Evolutionary conservation across 2,888 invertebrate species (phyloP).

Genomic region (Andrena camellia): DNA sequence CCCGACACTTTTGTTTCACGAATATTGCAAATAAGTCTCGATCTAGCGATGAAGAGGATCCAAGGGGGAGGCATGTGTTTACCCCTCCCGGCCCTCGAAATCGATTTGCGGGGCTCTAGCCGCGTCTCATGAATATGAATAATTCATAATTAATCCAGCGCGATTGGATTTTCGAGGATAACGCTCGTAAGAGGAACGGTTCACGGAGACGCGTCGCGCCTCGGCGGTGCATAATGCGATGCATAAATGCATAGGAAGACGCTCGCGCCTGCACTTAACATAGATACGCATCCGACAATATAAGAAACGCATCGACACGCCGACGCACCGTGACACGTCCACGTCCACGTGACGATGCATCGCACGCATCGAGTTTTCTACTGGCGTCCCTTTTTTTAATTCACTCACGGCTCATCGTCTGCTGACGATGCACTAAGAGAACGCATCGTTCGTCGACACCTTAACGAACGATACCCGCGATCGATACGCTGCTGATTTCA

Average conservation of each 20-base stretch:
- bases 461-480: conserved; percentile 28
- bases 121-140: conserved; percentile 52
- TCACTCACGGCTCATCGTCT: conserved; percentile 19
- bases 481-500: conserved; percentile 17
- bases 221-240: conserved; percentile 76
- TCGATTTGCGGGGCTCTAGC: conserved; percentile 7
- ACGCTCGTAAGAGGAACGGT: conserved; percentile 42
- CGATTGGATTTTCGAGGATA: conserved; percentile 39
- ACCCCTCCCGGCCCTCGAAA: neutral
- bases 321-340: conserved; percentile 66
- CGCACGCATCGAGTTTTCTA: conserved; percentile 48
- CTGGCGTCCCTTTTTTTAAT: conserved; percentile 46
- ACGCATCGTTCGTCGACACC: conserved; percentile 28
- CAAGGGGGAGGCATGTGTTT: conserved; percentile 6
- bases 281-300: conserved; percentile 81
- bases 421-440: conserved; percentile 10
- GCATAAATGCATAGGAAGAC: conserved; percentile 79
- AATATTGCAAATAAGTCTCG: conserved; percentile 6
- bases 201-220: conserved; percentile 48
- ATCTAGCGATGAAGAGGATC: conserved; percentile 19
- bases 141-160: conserved; percentile 53
- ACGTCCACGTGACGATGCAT: conserved; percentile 69
- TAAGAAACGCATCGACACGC: conserved; percentile 78
- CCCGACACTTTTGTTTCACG: conserved; percentile 6
- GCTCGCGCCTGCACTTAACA: conserved; percentile 74